Evolutionary conservation across 2,113 vertebrate genomes (phyloP).

Genomic region (Haemorhous mexicanus): DNA sequence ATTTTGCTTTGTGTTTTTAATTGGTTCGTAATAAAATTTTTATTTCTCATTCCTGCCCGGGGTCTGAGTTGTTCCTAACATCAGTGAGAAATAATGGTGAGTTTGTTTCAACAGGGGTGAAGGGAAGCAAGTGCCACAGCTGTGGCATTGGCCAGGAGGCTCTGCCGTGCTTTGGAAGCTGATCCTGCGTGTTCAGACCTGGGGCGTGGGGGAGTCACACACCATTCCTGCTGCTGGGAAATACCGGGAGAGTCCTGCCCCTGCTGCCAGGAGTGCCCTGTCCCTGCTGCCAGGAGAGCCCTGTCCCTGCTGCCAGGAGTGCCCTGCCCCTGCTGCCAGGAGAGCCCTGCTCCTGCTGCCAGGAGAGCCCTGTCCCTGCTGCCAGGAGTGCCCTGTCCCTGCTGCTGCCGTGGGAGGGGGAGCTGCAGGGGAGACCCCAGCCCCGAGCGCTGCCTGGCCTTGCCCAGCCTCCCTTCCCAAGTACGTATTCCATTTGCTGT

Average conservation of each 20-base stretch:
- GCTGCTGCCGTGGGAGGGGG: neutral
- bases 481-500: fast-evolving
- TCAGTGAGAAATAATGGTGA: neutral
- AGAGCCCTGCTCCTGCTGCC: neutral
- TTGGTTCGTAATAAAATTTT: neutral
- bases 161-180: neutral
- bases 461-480: fast-evolving
- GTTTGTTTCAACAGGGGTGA: neutral
- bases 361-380: too few species aligned
- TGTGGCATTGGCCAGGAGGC: neutral
- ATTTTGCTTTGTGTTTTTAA: neutral
- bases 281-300: neutral
- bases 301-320: neutral
- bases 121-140: neutral
- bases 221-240: fast-evolving
- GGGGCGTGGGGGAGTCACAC: neutral
- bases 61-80: neutral
- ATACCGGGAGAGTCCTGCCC: neutral
- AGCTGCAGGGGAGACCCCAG: too few species aligned
- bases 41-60: neutral
- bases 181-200: fast-evolving
- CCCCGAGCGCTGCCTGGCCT: fast-evolving
- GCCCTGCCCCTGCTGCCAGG: neutral
- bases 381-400: neutral
- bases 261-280: neutral